Evolutionary conservation across 1,140 invertebrate species (phyloP), one percentile per base, ranked within the genome.

Genomic region (Ceratosolen fusciceps): DNA sequence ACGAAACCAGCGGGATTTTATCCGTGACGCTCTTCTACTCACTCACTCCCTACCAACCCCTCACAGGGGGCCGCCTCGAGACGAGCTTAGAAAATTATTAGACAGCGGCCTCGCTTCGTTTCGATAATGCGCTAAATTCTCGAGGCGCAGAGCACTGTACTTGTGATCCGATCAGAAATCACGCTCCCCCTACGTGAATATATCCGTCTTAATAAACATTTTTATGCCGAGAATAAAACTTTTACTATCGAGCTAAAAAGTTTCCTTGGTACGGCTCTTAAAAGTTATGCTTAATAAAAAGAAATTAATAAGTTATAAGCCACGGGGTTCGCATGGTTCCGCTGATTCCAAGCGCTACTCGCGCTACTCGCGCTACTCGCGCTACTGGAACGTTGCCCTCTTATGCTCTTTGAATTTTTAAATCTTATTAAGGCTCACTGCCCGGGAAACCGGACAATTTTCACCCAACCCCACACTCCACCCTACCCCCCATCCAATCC

Each of bases 161-260:
- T 65, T n/a, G 60, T 31, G n/a, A n/a, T 65, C 60, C 31, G 31
- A 65, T 65, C 34, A 31, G n/a, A n/a, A 37, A 21, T 65, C 31
- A 16, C 60, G 60, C 31, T 31, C 12, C 31, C 12, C 24, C 58
- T 26, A n/a, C 26, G 19, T 62, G 34, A 31, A 37, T 19, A 14
- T 10, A 37, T 37, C 60, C 60, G 31, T 65, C 60, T 65, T 65
- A 37, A 37, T 65, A 65, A 65, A 65, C 2, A 65, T 65, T 65
- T 65, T 65, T 65, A 65, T 65, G 60, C 31, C 3, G 24, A 19
- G 60, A 65, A 65, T 65, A 65, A 65, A 65, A 65, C 31, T 65
- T 65, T 65, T 37, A 65, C 34, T 65, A 65, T 65, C 60, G 16
- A n/a, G 19, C 60, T 34, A 65, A 65, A 65, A 65, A 65, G 60